A percentile compares a stretch with the other conserved stretches of the same genome.
These are phyloP conservation scores for Meiosimyza platycephala DNA, from an alignment of 2,888 invertebrate species.

Conservation along the genomic window DNA sequence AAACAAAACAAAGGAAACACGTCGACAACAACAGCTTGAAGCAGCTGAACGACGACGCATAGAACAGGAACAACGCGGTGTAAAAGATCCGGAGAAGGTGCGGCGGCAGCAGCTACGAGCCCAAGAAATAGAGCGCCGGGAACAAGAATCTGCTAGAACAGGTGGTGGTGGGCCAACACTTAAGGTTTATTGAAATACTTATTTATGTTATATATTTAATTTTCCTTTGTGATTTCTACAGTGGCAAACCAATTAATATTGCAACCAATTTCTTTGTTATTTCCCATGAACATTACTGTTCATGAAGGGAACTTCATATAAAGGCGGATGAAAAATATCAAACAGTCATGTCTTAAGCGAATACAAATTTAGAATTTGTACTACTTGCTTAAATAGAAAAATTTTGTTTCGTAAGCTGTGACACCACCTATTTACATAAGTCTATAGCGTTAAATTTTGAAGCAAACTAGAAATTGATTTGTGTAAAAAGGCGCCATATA, in stretches of 20 bases:
- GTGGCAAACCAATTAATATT: slow-evolving; percentile 60
- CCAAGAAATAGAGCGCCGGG: slow-evolving; percentile 71
- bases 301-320: neutral
- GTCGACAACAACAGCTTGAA: slow-evolving; percentile 74
- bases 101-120: slow-evolving; percentile 72
- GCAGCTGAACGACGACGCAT: slow-evolving; percentile 76
- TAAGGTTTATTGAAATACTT: slow-evolving; percentile 3
- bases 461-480: too few relatives aligned
- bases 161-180: slow-evolving; percentile 52
- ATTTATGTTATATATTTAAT: neutral
- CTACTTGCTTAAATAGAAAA: too few relatives aligned
- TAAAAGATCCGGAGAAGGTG: slow-evolving; percentile 74
- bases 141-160: slow-evolving; percentile 67
- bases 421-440: too few relatives aligned
- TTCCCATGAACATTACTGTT: neutral
- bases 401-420: too few relatives aligned
- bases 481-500: too few relatives aligned
- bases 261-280: neutral
- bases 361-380: too few relatives aligned
- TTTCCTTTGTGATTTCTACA: slow-evolving; percentile 44
- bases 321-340: neutral
- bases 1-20: slow-evolving; percentile 70
- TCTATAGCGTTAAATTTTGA: too few relatives aligned
- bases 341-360: neutral
- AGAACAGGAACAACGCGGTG: slow-evolving; percentile 73